Base-by-base conservation (phyloP, 2,113 vertebrate genomes). In the Odobenus rosmarus region DNA sequence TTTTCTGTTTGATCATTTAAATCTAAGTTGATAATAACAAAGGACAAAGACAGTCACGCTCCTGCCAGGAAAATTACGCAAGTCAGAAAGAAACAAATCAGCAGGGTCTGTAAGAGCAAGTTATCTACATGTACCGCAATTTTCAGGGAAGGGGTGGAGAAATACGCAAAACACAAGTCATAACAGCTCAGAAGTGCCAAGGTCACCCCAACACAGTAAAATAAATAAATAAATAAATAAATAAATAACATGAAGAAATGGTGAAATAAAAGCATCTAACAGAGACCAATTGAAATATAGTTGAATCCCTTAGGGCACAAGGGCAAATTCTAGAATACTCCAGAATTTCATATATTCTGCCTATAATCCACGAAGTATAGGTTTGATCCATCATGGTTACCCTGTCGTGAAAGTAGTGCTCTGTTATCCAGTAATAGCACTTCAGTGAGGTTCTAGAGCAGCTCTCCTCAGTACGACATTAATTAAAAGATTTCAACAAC, bases 21-120 rank as follows among this genome's bases (percentile, higher is more conserved):
- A 98, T 98, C 98, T 96, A 93, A 97, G 96, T 97, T 97, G 98
- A 98, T 97, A 97, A 96, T 98, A 98, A 98, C 97, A 98, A 96
- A 98, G 92, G 96, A 98, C 92, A 96, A 89, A 97, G 88, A 98
- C 14, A 98, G 93, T 92, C 82, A 88, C 12, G 88, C 33, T 97
- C 62, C 97, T 97, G 62, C 93, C 96, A 98, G 98, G 91, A 96
- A 98, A 98, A 97, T 98, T 95, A 96, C 4, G 4, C 86, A 96
- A 98, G 97, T 83, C 93, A 71, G 42, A 97, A 61, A 92, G 81
- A 92, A 87, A 85, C 53, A 95, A 90, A 85, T 91, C 61, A 72
- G 64, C 51, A 93, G 49, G 26, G 69, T 83, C 89, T 83, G 64
- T 57, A 94, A 87, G 1, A 96, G 88, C 83, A 88, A 96, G 76